Evolutionary conservation across 2,888 invertebrate species (phyloP).

Genomic region (Leptogaster cylindrica): DNA sequence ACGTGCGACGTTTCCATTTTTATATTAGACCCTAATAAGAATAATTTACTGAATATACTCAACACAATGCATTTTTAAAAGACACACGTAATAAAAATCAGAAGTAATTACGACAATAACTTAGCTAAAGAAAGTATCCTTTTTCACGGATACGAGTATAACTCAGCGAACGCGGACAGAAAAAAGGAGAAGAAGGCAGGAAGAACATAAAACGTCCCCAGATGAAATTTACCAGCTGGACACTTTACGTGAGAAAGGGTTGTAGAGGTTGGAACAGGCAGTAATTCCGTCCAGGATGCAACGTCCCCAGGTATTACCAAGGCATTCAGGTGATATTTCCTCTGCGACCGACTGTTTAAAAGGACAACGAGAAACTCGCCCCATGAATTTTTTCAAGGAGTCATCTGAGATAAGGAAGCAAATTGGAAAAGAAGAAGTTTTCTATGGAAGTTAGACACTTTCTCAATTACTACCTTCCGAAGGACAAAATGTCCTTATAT

Average conservation of each 20-base stretch:
- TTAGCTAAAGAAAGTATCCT: no score
- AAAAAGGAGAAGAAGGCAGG: not conserved
- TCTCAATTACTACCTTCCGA: no score
- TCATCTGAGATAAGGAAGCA: conserved; percentile 10
- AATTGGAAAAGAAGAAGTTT: conserved; percentile 6
- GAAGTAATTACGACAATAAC: no score
- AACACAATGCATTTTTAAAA: no score
- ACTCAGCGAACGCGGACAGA: no score
- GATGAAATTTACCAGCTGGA: conserved; percentile 16
- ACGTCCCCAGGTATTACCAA: conserved; percentile 1
- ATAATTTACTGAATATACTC: no score
- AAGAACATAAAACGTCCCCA: not conserved
- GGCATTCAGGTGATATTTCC: conserved; percentile 5
- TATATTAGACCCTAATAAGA: no score
- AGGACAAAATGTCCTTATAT: no score
- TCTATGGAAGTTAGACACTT: no score
- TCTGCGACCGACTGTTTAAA: conserved; percentile 5
- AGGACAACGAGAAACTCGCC: conserved; percentile 1
- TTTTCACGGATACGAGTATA: no score
- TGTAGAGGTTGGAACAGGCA: not conserved
- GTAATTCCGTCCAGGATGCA: not conserved
- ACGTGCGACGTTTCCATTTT: no score
- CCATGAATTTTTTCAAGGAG: not conserved
- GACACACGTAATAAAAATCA: no score
- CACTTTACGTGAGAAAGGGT: not conserved